Evolutionary conservation across 2,113 vertebrate genomes (phyloP).

Genomic region (Eulemur rufifrons): DNA sequence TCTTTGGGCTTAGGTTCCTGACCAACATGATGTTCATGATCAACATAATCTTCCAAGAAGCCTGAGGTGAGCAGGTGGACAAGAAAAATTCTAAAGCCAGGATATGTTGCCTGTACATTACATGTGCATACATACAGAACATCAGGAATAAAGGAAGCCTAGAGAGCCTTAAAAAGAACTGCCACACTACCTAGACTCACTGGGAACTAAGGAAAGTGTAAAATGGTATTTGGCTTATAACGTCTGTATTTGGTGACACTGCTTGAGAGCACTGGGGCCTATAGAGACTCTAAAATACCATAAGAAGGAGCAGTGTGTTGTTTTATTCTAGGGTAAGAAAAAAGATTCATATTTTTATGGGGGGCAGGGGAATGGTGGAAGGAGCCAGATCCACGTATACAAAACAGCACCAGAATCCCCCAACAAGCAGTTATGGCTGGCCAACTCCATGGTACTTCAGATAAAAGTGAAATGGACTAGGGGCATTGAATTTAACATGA

Average conservation of each 20-base stretch:
- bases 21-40: not conserved
- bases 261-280: not conserved
- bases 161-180: not conserved
- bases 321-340: not conserved
- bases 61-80: not conserved
- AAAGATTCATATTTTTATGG: not conserved
- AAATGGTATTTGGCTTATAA: not conserved
- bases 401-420: not conserved
- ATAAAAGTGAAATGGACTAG: not conserved
- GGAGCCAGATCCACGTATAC: not conserved
- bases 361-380: not conserved
- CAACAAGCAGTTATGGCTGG: not conserved
- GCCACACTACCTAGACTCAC: not conserved
- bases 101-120: not conserved
- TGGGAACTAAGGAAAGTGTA: not conserved
- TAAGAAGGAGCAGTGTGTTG: not conserved
- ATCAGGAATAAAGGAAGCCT: not conserved
- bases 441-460: not conserved
- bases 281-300: not conserved
- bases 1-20: not conserved
- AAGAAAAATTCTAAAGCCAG: not conserved
- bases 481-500: not conserved
- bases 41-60: not conserved
- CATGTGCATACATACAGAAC: rapidly evolving
- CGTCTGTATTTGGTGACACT: not conserved